Conservation (phyloP, 2,113 vertebrate species). For the Noctilio leporinus region DNA sequence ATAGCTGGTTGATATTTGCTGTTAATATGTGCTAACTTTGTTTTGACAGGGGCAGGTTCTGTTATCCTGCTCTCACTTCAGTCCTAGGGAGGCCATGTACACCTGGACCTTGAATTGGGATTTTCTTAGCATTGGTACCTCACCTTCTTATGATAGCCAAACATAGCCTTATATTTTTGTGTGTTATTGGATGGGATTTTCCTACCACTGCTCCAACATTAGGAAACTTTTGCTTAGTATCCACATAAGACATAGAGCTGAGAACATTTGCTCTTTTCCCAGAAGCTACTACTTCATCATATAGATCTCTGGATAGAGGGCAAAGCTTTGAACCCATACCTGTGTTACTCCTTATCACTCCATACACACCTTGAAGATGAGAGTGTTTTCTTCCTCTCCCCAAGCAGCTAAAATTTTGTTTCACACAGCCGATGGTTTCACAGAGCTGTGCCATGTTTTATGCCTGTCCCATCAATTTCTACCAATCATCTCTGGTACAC, state of each 20-base stretch:
- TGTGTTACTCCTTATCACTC: neutral
- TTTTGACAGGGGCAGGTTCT: neutral
- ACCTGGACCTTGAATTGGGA: neutral
- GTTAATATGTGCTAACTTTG: neutral
- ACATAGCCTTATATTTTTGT: neutral
- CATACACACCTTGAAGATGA: neutral
- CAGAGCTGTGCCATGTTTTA: fast-evolving
- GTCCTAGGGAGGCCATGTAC: neutral
- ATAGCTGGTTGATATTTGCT: neutral
- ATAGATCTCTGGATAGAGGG: neutral
- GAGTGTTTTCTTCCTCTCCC: neutral
- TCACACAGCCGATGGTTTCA: neutral
- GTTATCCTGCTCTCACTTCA: neutral
- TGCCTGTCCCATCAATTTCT: neutral
- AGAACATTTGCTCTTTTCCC: neutral
- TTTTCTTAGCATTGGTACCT: neutral
- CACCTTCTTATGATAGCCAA: neutral
- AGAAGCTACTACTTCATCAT: neutral
- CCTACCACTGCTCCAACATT: neutral
- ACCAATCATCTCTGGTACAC: neutral
- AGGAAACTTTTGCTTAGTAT: neutral
- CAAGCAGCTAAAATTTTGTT: neutral
- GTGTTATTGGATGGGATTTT: neutral
- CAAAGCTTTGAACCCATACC: neutral
- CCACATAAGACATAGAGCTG: neutral